Conservation (phyloP, 2,113 vertebrate species). For the Fregetta grallaria region DNA sequence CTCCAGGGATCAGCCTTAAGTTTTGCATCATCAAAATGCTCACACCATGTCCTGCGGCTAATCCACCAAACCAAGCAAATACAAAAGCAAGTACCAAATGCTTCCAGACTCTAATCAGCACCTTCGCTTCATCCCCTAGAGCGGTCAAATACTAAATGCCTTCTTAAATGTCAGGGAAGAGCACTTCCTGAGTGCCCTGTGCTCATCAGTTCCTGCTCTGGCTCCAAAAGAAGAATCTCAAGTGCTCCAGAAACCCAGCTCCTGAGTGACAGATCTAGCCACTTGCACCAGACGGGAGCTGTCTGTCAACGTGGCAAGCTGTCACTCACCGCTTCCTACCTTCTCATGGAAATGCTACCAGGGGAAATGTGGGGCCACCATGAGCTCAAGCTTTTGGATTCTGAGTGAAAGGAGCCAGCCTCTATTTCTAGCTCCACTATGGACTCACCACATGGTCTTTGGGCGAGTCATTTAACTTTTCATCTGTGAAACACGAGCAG, state of each 20-base stretch:
- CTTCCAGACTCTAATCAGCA: slow-evolving; percentile 57
- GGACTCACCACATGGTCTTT: background rate
- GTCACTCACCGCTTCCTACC: slow-evolving; percentile 54
- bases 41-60: slow-evolving; percentile 45
- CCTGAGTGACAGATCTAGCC: slow-evolving; percentile 49
- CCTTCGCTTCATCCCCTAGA: slow-evolving; percentile 56
- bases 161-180: slow-evolving; percentile 65
- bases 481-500: background rate
- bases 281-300: slow-evolving; percentile 51
- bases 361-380: background rate
- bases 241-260: slow-evolving; percentile 61
- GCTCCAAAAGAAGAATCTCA: slow-evolving; percentile 57
- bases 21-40: slow-evolving; percentile 66
- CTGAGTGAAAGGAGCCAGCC: background rate
- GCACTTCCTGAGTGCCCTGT: slow-evolving; percentile 50
- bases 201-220: slow-evolving; percentile 33
- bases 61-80: slow-evolving; percentile 73
- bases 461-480: background rate
- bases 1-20: slow-evolving; percentile 61
- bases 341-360: background rate
- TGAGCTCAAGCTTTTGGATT: slow-evolving; percentile 26
- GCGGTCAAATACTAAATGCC: slow-evolving; percentile 61
- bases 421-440: slow-evolving; percentile 26
- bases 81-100: slow-evolving; percentile 66
- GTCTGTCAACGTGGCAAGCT: slow-evolving; percentile 22